Conservation (phyloP, 1,140 invertebrate genomes). For the Augochlora pura region DNA sequence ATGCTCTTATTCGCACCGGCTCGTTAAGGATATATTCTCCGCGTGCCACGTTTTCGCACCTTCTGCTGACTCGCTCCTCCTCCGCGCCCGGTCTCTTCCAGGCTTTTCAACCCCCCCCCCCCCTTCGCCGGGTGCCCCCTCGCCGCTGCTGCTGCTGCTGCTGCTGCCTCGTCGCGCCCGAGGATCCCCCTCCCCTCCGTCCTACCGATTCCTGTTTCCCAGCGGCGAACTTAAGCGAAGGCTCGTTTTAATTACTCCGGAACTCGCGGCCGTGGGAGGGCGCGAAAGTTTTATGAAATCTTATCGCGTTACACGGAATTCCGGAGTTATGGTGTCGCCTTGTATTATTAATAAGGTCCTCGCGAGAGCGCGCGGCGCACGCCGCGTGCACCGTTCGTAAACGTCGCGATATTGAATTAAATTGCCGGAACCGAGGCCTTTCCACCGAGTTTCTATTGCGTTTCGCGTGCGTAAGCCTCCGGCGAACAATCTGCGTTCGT, state of each 20-base stretch:
- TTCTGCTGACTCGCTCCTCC: constrained; percentile 19
- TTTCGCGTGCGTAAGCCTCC: background rate
- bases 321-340: background rate
- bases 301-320: constrained; percentile 29
- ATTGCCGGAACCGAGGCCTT: background rate
- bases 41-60: background rate
- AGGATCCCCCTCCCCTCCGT: too few species aligned
- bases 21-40: constrained; percentile 44
- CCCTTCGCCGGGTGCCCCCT: too few species aligned
- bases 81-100: background rate
- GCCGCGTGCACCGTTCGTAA: background rate
- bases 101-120: background rate
- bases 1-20: constrained; percentile 58
- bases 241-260: constrained; percentile 32
- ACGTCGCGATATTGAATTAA: constrained; percentile 7
- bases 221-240: background rate
- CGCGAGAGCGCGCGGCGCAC: background rate
- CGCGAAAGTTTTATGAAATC: constrained; percentile 25
- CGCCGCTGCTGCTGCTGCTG: too few species aligned
- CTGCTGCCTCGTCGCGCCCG: too few species aligned
- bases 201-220: constrained; percentile 28
- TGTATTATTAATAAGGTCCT: constrained; percentile 9
- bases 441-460: background rate
- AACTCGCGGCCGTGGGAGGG: background rate
- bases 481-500: background rate